Evolutionary conservation across 2,797 vertebrate genomes (phyloP), one percentile per base, ranked within the genome.

Genomic region (Cygnus olor): DNA sequence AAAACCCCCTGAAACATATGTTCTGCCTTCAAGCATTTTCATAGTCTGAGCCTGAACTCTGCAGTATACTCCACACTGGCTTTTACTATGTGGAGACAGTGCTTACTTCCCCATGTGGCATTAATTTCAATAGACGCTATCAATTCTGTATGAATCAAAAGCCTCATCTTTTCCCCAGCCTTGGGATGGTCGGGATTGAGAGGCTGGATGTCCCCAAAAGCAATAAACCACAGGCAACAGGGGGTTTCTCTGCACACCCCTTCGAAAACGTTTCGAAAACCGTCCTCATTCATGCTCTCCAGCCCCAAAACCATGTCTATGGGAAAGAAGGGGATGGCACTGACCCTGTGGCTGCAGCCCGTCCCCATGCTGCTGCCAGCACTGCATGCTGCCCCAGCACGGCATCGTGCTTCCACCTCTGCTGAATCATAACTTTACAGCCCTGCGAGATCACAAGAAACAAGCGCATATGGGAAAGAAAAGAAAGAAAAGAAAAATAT

Each of bases 401-500:
- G 1, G 63, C 61, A n/a, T 32, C 24, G 21, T 36, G 54, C 45
- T 87, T 64, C 82, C 51, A 89, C 79, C 76, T 76, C 89, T 76
- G 84, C 88, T 90, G 84, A 90, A 91, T 93, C 76, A 66, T 40
- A 70, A 44, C 72, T 83, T 89, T 30, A 76, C 51, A 92, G 51
- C 51, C 56, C 45, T 83, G 58, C 58, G 47, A 78, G 65, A 94
- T 92, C 72, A 94, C 76, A 88, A 74, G 86, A 47, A 53, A 78
- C 72, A 90, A 69, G 93, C 1, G 0, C 57, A 64, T 56, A 56
- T 71, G 78, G 71, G 80, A 88, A 89, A 90, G 85, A 84, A 86
- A 78, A 91, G 74, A 87, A 78, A 88, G 54, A 72, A 66, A 86
- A 90, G 89, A 88, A 91, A 93, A 96, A 94, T 94, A 94, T n/a